These are phyloP conservation scores for Carduelis carduelis DNA, from an alignment of 2,797 vertebrate species.

Conservation along the genomic window DNA sequence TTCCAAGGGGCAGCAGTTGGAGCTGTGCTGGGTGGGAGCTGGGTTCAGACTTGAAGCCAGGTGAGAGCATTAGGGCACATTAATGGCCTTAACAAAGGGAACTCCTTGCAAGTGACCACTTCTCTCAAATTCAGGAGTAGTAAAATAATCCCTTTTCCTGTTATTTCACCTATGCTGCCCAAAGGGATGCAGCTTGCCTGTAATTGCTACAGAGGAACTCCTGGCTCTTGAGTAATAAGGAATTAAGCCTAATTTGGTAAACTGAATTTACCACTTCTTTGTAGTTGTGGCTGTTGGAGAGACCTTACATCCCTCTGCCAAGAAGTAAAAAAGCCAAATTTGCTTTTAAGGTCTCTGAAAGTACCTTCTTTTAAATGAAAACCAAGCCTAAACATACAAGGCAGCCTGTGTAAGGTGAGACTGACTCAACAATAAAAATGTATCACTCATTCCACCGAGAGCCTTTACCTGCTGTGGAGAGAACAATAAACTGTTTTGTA, in stretches of 20 bases:
- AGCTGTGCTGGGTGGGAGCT: not conserved
- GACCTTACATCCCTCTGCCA: not conserved
- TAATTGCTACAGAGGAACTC: constrained; percentile 2
- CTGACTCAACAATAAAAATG: constrained; percentile 51
- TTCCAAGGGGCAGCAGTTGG: not conserved
- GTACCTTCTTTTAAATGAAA: constrained; percentile 1
- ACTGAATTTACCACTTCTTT: constrained; percentile 41
- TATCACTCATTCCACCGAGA: not conserved
- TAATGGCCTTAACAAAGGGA: not conserved
- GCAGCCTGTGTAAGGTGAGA: constrained; percentile 25
- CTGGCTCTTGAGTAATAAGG: constrained; percentile 14
- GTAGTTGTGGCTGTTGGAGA: constrained; percentile 2
- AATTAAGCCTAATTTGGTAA: constrained; percentile 45
- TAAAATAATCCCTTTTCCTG: constrained; percentile 12
- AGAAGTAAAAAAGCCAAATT: not conserved
- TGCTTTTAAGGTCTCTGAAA: constrained; percentile 28
- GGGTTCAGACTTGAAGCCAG: not conserved
- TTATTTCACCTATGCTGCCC: not conserved
- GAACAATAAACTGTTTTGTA: constrained; percentile 65
- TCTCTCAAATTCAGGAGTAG: not conserved
- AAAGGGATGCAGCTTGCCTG: constrained; percentile 21
- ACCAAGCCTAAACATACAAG: constrained; percentile 3
- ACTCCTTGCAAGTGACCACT: not conserved
- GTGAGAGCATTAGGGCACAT: not conserved
- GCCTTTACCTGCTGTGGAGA: constrained; percentile 45